Evolutionary conservation across 2,113 vertebrate species (phyloP).

Genomic region (Drymodes brunneopygia): DNA sequence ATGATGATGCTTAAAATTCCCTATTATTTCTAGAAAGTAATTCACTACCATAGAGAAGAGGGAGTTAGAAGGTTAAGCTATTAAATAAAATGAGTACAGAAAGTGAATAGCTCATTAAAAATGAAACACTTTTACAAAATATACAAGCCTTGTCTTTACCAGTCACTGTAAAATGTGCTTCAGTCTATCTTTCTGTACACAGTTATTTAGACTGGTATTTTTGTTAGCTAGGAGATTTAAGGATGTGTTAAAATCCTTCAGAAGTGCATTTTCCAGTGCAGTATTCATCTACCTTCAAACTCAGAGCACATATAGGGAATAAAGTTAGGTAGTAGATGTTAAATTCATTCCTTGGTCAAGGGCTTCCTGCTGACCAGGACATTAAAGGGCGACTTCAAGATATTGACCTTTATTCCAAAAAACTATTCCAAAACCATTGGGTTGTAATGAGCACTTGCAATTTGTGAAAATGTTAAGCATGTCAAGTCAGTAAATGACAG

Average conservation of each 20-base stretch:
- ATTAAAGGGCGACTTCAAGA: neutral
- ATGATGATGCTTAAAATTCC: constrained; percentile 37
- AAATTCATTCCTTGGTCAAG: neutral
- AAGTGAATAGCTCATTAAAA: constrained; percentile 51
- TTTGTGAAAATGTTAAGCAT: neutral
- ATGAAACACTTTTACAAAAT: constrained; percentile 34
- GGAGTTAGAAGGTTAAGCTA: constrained; percentile 12
- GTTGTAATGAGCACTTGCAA: neutral
- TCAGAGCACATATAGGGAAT: neutral
- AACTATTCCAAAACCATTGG: neutral
- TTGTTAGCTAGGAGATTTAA: neutral
- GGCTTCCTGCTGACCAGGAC: neutral
- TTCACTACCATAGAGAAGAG: neutral
- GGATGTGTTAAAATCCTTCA: neutral
- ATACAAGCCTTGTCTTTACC: neutral
- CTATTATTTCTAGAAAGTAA: constrained; percentile 60
- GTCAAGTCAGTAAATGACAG: neutral
- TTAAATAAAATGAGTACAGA: constrained; percentile 48
- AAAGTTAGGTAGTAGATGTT: neutral
- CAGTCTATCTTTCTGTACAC: fast-evolving
- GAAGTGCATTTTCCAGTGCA: neutral
- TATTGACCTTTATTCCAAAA: neutral
- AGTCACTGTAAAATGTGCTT: neutral
- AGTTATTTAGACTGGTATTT: neutral
- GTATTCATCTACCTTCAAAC: neutral